These are phyloP conservation scores for Caenorhabditis imperialis DNA, from an alignment of 2,888 invertebrate genomes.

Conservation along the genomic window DNA sequence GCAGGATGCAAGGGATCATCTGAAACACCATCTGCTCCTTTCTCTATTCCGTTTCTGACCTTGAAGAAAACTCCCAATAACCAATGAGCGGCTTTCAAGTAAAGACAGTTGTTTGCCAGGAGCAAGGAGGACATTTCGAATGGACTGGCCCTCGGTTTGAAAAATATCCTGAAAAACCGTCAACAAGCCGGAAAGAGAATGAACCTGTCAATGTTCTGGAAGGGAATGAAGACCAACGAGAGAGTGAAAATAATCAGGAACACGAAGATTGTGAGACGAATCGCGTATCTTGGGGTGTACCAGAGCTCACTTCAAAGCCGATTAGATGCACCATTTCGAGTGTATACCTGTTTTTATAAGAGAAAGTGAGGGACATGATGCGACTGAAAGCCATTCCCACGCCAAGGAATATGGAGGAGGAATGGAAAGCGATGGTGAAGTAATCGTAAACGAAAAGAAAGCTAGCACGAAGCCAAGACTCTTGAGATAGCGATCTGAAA, in stretches of 20 bases:
- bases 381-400: conserved; percentile 32
- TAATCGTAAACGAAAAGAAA: conserved; percentile 19
- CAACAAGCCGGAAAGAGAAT: neutral
- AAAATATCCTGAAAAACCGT: neutral
- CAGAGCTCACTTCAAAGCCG: conserved; percentile 13
- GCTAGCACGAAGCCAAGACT: neutral
- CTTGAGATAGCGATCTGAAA: too few relatives aligned
- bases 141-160: neutral
- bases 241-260: neutral
- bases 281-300: conserved; percentile 22
- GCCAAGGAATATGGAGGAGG: conserved; percentile 18
- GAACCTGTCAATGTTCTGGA: conserved; percentile 10
- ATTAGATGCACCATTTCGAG: too few relatives aligned
- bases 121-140: conserved; percentile 23
- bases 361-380: conserved; percentile 24
- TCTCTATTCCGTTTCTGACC: neutral
- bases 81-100: conserved; percentile 14
- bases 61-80: conserved; percentile 10
- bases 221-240: conserved; percentile 9
- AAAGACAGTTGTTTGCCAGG: conserved; percentile 7
- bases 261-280: neutral
- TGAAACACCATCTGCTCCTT: neutral
- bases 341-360: conserved; percentile 13
- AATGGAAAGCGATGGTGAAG: conserved; percentile 20
- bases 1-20: conserved; percentile 11